These are phyloP conservation scores for Phocides pigmalion DNA, from an alignment of 1,140 invertebrate species.

Conservation along the genomic window DNA sequence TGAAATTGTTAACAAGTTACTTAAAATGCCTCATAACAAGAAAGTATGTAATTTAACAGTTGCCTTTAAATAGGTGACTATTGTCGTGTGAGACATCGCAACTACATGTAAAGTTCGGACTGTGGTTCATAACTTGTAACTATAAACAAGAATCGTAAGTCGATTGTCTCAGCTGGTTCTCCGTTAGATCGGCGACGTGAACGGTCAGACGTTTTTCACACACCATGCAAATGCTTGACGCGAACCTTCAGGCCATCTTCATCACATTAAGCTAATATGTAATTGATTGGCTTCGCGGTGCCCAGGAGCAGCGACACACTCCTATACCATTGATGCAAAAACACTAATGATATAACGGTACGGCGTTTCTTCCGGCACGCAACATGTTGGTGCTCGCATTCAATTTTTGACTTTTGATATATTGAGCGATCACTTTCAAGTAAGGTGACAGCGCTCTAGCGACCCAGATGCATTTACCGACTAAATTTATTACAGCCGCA, in stretches of 20 bases:
- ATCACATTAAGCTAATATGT: constrained; percentile 80
- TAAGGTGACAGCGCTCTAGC: constrained; percentile 41
- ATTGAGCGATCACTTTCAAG: constrained; percentile 53
- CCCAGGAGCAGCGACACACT: constrained; percentile 54
- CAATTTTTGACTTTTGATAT: constrained; percentile 48
- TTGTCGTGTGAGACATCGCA: neutral
- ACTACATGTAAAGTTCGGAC: neutral
- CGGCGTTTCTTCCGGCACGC: constrained; percentile 58
- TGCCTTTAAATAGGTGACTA: neutral
- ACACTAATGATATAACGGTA: constrained; percentile 78
- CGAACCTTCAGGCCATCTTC: constrained; percentile 61
- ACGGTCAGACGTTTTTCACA: constrained; percentile 50
- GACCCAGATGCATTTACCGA: constrained; percentile 38
- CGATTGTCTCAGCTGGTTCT: constrained; percentile 52
- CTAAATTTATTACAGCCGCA: constrained; percentile 13
- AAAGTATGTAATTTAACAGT: neutral
- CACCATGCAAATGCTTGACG: constrained; percentile 61
- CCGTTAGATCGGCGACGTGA: constrained; percentile 55
- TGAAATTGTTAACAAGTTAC: too few relatives aligned
- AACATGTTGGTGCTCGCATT: constrained; percentile 38
- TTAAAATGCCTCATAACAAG: neutral
- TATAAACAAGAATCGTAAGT: constrained; percentile 61
- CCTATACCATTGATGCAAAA: constrained; percentile 77
- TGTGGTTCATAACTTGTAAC: constrained; percentile 26
- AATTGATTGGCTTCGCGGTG: constrained; percentile 77